Conservation (phyloP, 2,113 vertebrate genomes). For the Peromyscus leucopus region DNA sequence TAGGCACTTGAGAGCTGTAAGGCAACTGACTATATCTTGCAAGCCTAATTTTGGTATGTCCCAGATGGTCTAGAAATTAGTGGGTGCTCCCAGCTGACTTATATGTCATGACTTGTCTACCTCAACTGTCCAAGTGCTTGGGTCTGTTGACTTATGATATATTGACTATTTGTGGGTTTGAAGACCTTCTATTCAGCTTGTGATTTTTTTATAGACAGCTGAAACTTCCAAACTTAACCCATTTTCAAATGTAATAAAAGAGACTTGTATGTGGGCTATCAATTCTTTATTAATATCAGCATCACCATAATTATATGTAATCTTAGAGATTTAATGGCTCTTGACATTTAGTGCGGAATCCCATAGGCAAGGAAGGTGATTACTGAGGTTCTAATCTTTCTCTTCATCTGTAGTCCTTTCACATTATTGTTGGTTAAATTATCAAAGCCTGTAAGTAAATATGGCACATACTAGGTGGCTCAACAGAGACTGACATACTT, state of each 20-base stretch:
- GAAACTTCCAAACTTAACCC: constrained; percentile 4
- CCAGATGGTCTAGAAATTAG: not conserved
- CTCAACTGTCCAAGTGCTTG: not conserved
- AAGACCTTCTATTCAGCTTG: not conserved
- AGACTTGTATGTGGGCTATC: not conserved
- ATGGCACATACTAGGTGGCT: not conserved
- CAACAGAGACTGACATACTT: not conserved
- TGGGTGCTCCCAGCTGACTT: not conserved
- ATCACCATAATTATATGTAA: constrained; percentile 22
- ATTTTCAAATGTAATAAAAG: constrained; percentile 10
- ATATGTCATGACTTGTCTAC: not conserved
- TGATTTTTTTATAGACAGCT: constrained; percentile 7
- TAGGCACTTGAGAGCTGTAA: not conserved
- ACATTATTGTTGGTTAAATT: not conserved
- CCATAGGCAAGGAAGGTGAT: not conserved
- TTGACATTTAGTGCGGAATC: not conserved
- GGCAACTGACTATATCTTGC: not conserved
- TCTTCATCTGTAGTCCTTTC: not conserved
- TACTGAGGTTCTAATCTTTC: constrained; percentile 7
- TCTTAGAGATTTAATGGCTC: constrained; percentile 13
- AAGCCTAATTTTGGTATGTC: not conserved
- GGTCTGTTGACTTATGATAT: not conserved
- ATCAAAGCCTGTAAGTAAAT: not conserved
- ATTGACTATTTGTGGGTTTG: constrained; percentile 2
- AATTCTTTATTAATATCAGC: constrained; percentile 24